Conservation (phyloP, 2,888 invertebrate species). For the Enchytraeus crypticus region DNA sequence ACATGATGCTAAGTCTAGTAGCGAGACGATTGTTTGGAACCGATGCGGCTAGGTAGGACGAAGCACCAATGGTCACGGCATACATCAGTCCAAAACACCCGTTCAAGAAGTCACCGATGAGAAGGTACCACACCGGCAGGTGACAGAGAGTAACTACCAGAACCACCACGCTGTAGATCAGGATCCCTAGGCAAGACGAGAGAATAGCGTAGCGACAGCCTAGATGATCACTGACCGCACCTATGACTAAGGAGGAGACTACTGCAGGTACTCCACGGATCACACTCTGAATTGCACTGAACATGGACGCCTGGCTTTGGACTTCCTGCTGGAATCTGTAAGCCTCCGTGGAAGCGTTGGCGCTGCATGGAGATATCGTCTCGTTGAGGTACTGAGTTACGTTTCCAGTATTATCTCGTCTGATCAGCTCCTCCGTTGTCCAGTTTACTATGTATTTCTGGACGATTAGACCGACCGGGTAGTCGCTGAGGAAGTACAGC, state of each 20-base stretch:
- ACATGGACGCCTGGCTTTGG: conserved; percentile 9
- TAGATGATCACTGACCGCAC: conserved; percentile 18
- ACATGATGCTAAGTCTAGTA: conserved; percentile 14
- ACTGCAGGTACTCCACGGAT: conserved; percentile 11
- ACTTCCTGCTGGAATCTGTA: conserved; percentile 5
- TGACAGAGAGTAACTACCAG: conserved; percentile 7
- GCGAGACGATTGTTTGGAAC: conserved; percentile 6
- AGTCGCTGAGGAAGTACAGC: conserved; percentile 4
- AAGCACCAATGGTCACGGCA: conserved; percentile 14
- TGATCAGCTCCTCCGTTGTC: neutral
- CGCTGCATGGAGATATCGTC: neutral
- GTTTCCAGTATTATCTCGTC: neutral
- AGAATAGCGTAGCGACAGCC: conserved; percentile 20
- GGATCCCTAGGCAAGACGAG: conserved; percentile 12
- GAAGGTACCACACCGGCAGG: conserved; percentile 8
- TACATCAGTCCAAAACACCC: conserved; percentile 11
- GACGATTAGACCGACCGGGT: conserved; percentile 9
- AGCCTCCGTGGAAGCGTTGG: conserved; percentile 4
- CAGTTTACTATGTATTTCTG: conserved; percentile 9
- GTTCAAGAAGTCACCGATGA: conserved; percentile 8
- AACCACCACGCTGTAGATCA: neutral
- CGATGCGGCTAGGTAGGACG: conserved; percentile 18
- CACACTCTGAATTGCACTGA: neutral
- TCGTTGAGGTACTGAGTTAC: neutral
- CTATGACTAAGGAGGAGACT: conserved; percentile 14